A percentile compares a stretch with the other conserved stretches of the same genome.
Evolutionary conservation across 2,113 vertebrate genomes (phyloP).

Genomic region (Penelope pileata): DNA sequence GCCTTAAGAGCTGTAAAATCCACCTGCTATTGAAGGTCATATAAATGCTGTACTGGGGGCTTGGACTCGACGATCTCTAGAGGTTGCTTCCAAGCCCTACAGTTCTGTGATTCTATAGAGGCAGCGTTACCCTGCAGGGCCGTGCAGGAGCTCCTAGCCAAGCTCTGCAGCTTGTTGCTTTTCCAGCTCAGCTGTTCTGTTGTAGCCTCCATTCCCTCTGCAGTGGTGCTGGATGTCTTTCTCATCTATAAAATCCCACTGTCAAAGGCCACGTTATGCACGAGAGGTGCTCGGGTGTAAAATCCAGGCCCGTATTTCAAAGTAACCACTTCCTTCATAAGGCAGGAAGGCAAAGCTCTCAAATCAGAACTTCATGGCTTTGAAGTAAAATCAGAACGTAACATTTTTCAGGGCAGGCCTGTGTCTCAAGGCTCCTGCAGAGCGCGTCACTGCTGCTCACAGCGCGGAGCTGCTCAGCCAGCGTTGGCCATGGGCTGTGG

Average conservation of each 20-base stretch:
- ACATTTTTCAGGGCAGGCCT: neutral
- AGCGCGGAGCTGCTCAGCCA: neutral
- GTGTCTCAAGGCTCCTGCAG: neutral
- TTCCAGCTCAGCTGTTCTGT: neutral
- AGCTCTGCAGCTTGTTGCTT: too few relatives aligned
- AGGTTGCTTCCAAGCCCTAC: too few relatives aligned
- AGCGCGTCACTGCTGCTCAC: neutral
- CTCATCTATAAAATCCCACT: neutral
- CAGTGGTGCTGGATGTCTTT: neutral
- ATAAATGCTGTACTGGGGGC: neutral
- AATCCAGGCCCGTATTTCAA: neutral
- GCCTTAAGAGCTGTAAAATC: neutral
- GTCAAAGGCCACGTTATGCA: neutral
- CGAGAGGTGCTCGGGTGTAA: neutral
- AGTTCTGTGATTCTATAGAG: neutral
- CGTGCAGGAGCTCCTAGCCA: too few relatives aligned
- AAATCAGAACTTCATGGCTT: neutral
- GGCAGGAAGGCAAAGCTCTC: neutral
- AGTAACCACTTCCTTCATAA: neutral
- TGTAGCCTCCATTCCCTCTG: neutral
- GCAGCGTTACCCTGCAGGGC: neutral
- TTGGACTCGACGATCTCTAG: too few relatives aligned
- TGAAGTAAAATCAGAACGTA: neutral
- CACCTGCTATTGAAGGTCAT: neutral
- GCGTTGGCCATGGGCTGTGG: rapidly evolving